A percentile compares a stretch with the other conserved stretches of the same genome.
Evolutionary conservation across 2,888 invertebrate genomes (phyloP).

Genomic region (Watsonalla binaria): DNA sequence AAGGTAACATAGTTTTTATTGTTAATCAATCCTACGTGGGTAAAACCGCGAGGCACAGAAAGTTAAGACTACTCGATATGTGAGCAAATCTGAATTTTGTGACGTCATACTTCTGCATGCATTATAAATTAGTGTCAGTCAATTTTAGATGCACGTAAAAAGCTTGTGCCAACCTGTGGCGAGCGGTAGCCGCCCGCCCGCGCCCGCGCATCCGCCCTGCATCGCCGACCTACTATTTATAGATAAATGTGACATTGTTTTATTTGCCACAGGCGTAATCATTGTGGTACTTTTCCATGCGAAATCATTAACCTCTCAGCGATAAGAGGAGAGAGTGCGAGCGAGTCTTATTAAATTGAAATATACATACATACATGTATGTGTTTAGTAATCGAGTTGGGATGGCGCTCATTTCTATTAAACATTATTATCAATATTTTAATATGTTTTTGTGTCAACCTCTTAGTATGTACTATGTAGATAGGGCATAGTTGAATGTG

Average conservation of each 20-base stretch:
- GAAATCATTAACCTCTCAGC: conserved; percentile 59
- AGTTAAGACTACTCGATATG: background rate
- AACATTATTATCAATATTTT: conserved; percentile 1
- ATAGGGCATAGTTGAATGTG: background rate
- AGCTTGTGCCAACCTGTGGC: conserved; percentile 59
- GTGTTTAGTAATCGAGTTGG: conserved; percentile 1
- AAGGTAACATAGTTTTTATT: too few relatives aligned
- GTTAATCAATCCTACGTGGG: too few relatives aligned
- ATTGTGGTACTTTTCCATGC: conserved; percentile 67
- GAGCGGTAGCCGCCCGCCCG: conserved; percentile 29
- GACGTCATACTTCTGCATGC: conserved; percentile 17
- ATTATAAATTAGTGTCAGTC: conserved; percentile 44
- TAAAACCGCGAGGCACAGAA: too few relatives aligned
- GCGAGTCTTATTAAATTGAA: conserved; percentile 16
- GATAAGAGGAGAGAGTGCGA: conserved; percentile 49
- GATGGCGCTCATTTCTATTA: background rate
- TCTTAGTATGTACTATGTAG: background rate
- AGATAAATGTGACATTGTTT: conserved; percentile 67
- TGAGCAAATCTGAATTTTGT: conserved; percentile 1
- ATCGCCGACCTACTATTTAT: conserved; percentile 56
- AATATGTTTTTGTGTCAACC: background rate
- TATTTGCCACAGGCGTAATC: conserved; percentile 51
- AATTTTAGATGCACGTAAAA: conserved; percentile 49
- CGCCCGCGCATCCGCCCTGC: conserved; percentile 38
- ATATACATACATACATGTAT: conserved; percentile 4